Percentiles rank a stretch among this genome's conserved stretches.
Evolutionary conservation across 2,888 invertebrate species (phyloP).

Genomic region (Therioaphis trifolii): DNA sequence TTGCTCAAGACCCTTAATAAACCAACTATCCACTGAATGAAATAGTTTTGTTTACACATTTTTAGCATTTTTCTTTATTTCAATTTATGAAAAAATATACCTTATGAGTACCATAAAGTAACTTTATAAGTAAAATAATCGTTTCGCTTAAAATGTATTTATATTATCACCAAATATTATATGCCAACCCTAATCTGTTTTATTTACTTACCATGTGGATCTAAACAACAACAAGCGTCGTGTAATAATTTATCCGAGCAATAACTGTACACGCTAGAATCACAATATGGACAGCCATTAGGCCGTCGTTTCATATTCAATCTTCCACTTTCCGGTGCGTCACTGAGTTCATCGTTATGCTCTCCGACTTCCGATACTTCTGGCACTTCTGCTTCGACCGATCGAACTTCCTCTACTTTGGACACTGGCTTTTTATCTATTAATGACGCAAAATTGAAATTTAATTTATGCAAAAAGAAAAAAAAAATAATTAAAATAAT

Average conservation of each 20-base stretch:
- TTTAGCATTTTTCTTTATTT: too few relatives aligned
- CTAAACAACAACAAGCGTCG: slow-evolving; percentile 81
- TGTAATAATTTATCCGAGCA: slow-evolving; percentile 81
- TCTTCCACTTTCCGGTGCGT: slow-evolving; percentile 39
- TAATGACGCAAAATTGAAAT: background rate
- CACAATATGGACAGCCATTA: slow-evolving; percentile 77
- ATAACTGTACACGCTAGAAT: slow-evolving; percentile 81
- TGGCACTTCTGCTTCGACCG: background rate
- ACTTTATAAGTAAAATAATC: too few relatives aligned
- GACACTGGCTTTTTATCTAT: slow-evolving; percentile 22
- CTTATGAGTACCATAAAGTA: too few relatives aligned
- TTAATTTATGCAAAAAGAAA: background rate
- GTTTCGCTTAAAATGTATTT: background rate
- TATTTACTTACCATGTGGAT: slow-evolving; percentile 69
- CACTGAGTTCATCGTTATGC: slow-evolving; percentile 40
- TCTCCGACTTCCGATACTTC: slow-evolving; percentile 43
- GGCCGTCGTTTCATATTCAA: slow-evolving; percentile 60
- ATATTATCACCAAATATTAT: background rate
- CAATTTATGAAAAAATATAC: too few relatives aligned
- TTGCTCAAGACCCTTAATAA: too few relatives aligned
- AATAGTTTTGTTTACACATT: too few relatives aligned
- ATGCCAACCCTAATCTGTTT: background rate
- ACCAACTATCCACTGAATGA: too few relatives aligned
- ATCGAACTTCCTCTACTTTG: slow-evolving; percentile 22
- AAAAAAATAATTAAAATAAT: too few relatives aligned